phyloP scores from a whole-genome alignment of 2,888 invertebrate genomes.

The Meliscaeva auricollis region DNA sequence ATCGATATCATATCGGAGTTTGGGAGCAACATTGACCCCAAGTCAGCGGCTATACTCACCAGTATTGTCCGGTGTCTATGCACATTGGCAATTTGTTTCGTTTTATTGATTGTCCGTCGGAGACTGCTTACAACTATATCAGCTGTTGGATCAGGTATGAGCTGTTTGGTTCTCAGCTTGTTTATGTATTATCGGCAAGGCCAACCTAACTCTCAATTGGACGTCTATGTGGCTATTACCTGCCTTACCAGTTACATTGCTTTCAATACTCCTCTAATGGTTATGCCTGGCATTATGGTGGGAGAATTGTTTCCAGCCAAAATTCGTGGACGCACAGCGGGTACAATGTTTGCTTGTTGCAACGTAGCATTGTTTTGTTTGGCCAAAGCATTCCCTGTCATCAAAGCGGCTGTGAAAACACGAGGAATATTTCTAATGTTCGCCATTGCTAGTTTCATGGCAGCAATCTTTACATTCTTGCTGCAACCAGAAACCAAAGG shows the following conservation, averaged over 20 bases:
- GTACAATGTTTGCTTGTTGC: slow-evolving; percentile 89
- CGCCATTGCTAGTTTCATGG: slow-evolving; percentile 87
- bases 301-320: slow-evolving; percentile 90
- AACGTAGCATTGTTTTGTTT: slow-evolving; percentile 88
- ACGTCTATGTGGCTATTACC: slow-evolving; percentile 79
- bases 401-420: slow-evolving; percentile 87
- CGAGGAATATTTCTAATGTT: slow-evolving; percentile 90
- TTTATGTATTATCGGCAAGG: slow-evolving; percentile 84
- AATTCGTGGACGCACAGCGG: slow-evolving; percentile 90
- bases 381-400: slow-evolving; percentile 89
- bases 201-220: slow-evolving; percentile 78
- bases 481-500: slow-evolving; percentile 91
- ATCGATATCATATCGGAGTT: slow-evolving; percentile 88
- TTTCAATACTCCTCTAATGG: slow-evolving; percentile 90
- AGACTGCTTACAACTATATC: slow-evolving; percentile 88
- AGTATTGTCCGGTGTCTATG: slow-evolving; percentile 88
- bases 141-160: slow-evolving; percentile 88
- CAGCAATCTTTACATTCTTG: slow-evolving; percentile 88
- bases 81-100: slow-evolving; percentile 87
- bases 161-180: slow-evolving; percentile 87
- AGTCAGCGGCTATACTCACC: slow-evolving; percentile 88
- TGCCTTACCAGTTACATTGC: slow-evolving; percentile 89
- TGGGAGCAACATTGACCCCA: slow-evolving; percentile 84
- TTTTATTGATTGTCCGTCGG: slow-evolving; percentile 88
- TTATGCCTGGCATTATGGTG: slow-evolving; percentile 90